Evolutionary conservation across 2,888 invertebrate genomes (phyloP).

Genomic region (Ophioninae sp.): DNA sequence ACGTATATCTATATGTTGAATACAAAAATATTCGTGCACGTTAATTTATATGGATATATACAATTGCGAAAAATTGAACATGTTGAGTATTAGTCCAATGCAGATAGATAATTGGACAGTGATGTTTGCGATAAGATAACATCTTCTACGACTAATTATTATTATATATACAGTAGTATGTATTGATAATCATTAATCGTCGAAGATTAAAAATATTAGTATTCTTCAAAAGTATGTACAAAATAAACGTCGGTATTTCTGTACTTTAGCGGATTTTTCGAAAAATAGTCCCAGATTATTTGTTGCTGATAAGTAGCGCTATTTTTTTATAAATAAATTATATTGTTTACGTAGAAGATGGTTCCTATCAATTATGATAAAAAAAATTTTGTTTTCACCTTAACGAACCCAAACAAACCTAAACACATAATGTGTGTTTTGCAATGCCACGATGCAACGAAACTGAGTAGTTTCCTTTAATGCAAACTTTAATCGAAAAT

Average conservation of each 20-base stretch:
- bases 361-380: too few relatives aligned
- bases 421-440: too few relatives aligned
- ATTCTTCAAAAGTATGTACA: not conserved
- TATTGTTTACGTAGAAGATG: too few relatives aligned
- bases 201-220: slow-evolving; percentile 18
- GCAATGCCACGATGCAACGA: too few relatives aligned
- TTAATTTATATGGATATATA: not conserved
- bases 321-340: too few relatives aligned
- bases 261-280: too few relatives aligned
- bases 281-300: too few relatives aligned
- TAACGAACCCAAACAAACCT: too few relatives aligned
- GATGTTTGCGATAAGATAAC: slow-evolving; percentile 50
- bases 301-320: too few relatives aligned
- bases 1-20: not conserved
- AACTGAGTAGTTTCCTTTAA: too few relatives aligned
- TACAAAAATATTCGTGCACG: not conserved
- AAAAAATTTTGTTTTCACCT: too few relatives aligned
- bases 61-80: not conserved
- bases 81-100: slow-evolving; percentile 9
- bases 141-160: slow-evolving; percentile 38
- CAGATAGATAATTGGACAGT: slow-evolving; percentile 8
- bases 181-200: slow-evolving; percentile 17
- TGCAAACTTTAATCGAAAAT: too few relatives aligned
- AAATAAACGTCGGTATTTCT: not conserved
- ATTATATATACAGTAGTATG: slow-evolving; percentile 23